Evolutionary conservation across 2,797 vertebrate genomes (phyloP).

Genomic region (Perdix hodgsoniae): DNA sequence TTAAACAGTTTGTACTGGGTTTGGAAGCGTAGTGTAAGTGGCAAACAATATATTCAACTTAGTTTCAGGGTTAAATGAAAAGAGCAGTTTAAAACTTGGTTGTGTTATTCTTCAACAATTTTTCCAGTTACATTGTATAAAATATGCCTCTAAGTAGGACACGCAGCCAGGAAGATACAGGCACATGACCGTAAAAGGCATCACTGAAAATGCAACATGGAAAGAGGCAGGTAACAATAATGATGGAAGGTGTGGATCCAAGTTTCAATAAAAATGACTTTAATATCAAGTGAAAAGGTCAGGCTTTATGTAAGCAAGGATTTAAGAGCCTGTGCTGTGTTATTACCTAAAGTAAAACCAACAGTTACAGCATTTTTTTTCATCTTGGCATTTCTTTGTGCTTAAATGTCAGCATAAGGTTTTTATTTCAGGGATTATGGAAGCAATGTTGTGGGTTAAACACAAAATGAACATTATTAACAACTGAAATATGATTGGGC

Average conservation of each 20-base stretch:
- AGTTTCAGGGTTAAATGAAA: not conserved
- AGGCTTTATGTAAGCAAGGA: constrained; percentile 49
- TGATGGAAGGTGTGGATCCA: not conserved
- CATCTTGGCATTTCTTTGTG: constrained; percentile 18
- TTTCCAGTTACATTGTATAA: not conserved
- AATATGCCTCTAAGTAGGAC: not conserved
- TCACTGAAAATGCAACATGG: not conserved
- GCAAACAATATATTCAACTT: not conserved
- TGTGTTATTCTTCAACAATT: not conserved
- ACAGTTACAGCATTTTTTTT: constrained; percentile 31
- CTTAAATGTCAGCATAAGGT: constrained; percentile 54
- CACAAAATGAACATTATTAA: not conserved
- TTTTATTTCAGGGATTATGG: constrained; percentile 36
- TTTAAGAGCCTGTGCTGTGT: constrained; percentile 24
- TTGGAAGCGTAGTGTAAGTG: not conserved
- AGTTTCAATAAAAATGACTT: constrained; percentile 53
- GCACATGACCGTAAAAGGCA: not conserved
- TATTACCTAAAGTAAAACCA: constrained; percentile 23
- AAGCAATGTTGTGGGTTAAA: constrained; percentile 32
- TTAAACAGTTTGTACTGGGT: not conserved
- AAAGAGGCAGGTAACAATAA: constrained; percentile 29
- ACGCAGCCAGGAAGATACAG: not conserved
- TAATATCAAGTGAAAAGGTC: constrained; percentile 34
- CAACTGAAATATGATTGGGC: not conserved
- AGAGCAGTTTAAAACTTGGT: not conserved